These are phyloP conservation scores for Cricetomys ansorgei DNA, from an alignment of 2,113 vertebrate species.

Conservation along the genomic window DNA sequence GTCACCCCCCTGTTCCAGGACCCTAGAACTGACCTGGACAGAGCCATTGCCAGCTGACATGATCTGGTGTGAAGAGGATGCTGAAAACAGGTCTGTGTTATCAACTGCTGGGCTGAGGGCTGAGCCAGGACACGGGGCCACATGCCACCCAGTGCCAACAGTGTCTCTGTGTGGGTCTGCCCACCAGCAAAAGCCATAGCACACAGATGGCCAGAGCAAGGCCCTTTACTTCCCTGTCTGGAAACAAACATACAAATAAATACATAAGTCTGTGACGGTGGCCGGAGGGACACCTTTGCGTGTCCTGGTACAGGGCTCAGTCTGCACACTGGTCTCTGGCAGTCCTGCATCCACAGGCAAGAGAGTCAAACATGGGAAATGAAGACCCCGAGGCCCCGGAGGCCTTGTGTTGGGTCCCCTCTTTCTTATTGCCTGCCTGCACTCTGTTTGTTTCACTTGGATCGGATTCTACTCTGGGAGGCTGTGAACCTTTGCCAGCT, in stretches of 20 bases:
- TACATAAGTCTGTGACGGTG: accelerated
- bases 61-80: not conserved
- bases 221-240: not conserved
- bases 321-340: not conserved
- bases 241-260: constrained; percentile 19
- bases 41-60: not conserved
- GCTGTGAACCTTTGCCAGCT: not conserved
- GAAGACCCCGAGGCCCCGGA: not conserved
- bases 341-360: not conserved
- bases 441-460: not conserved
- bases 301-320: accelerated
- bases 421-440: accelerated
- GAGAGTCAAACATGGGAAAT: not conserved
- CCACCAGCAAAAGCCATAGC: not conserved
- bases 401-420: too few relatives aligned
- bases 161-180: not conserved
- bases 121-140: not conserved
- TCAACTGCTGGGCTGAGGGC: not conserved
- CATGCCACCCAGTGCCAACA: accelerated
- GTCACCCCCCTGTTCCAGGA: accelerated
- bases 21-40: not conserved
- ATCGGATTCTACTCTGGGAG: not conserved
- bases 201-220: not conserved
- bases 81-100: accelerated
- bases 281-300: accelerated